These are phyloP conservation scores for Rhyacichthys aspro DNA, from an alignment of 2,797 vertebrate species.

Conservation along the genomic window DNA sequence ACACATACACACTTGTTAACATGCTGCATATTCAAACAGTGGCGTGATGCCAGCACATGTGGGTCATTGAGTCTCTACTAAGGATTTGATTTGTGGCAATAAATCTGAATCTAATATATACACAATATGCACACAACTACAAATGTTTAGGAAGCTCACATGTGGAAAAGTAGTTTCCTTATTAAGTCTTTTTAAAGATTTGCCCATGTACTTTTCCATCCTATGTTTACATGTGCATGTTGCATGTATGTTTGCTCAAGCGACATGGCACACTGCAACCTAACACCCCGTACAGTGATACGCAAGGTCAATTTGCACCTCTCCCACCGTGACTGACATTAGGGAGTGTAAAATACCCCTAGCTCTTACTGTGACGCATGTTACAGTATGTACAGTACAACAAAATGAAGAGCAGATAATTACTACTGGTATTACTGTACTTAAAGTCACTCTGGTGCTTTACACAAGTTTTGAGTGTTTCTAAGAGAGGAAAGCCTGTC, in stretches of 20 bases:
- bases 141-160: conserved; percentile 1
- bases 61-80: conserved; percentile 6
- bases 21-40: conserved; percentile 8
- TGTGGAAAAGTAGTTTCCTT: conserved; percentile 18
- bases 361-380: conserved; percentile 31
- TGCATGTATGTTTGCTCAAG: conserved; percentile 68
- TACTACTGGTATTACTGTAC: too few species aligned
- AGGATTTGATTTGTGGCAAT: conserved; percentile 19
- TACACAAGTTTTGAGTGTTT: neutral
- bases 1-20: conserved; percentile 11
- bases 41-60: conserved; percentile 1
- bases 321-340: conserved; percentile 39
- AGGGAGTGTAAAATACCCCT: conserved; percentile 37
- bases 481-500: too few species aligned
- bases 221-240: conserved; percentile 40
- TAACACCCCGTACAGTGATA: conserved; percentile 52
- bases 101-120: neutral
- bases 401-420: conserved; percentile 12
- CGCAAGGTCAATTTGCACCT: conserved; percentile 72
- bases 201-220: conserved; percentile 23
- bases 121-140: too few species aligned
- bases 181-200: conserved; percentile 21
- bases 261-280: conserved; percentile 58
- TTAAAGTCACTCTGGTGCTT: neutral
- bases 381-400: conserved; percentile 11